Base-by-base conservation (phyloP, 1,140 invertebrate species). In the Drosophila nebulosa region DNA sequence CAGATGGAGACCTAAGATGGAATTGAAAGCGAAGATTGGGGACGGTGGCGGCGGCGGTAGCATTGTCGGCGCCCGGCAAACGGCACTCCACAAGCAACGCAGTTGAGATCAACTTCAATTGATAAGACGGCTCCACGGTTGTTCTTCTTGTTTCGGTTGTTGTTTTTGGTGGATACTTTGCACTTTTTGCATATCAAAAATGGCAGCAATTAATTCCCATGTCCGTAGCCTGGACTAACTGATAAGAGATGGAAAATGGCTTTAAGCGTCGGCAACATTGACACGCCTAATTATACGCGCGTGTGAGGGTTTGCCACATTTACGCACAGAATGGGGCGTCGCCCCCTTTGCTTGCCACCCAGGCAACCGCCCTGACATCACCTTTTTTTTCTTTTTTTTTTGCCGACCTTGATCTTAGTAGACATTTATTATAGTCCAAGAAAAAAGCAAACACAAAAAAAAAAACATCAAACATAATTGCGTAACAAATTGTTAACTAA, bases 401-500 rank as follows among this genome's bases (percentile, higher is more conserved):
- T 39, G 46, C 21, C 60, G 77, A 72, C 80, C 80, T 85, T 85
- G 81, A 85, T 85, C 78, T 85, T 78, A 80, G 70, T 46, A 46
- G 39, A 46, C 39, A 46, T 46, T 46, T 46, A 21, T 46, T 46
- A 46, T 46, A 46, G 39, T 46, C 39, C 39, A 46, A 46, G 39
- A n/a, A 57, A 39, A 36, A 35, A 51, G 60, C n/a, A n/a, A n/a
- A n/a, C n/a, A n/a, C n/a, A n/a, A n/a, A 73, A 69, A 64, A 61
- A 64, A 74, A 76, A 63, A 74, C 64, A 76, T 74, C 70, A 66
- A 70, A 67, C 78, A 75, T 88, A 86, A 88, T 88, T 86, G 83
- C 74, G 83, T 80, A 80, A 83, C 74, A 86, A 88, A 88, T 88
- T 83, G 78, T 75, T 86, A 86, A 79, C 74, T 81, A 81, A 86